A percentile compares a stretch with the other conserved stretches of the same genome.
These are phyloP conservation scores for Hirtodrosophila duncani DNA, from an alignment of 2,888 invertebrate genomes.

Conservation along the genomic window DNA sequence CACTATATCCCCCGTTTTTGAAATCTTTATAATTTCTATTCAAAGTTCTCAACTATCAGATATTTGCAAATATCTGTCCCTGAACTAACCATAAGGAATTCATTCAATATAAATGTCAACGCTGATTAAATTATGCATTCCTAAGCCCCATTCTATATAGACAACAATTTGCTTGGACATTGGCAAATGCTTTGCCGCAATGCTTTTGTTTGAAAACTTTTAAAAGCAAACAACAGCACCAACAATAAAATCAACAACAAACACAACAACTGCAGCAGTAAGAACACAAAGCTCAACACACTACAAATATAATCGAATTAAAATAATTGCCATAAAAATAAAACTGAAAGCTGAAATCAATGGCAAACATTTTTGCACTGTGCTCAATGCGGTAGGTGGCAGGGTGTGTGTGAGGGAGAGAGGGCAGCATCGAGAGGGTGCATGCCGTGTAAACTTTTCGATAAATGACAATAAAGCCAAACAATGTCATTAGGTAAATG, in stretches of 20 bases:
- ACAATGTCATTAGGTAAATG: constrained; percentile 70
- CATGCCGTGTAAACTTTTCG: constrained; percentile 51
- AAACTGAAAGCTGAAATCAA: constrained; percentile 41
- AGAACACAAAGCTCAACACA: constrained; percentile 14
- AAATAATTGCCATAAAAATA: constrained; percentile 55
- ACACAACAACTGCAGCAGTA: too few relatives aligned
- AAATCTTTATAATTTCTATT: too few relatives aligned
- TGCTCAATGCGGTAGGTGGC: constrained; percentile 4
- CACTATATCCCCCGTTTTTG: too few relatives aligned
- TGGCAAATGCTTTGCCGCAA: constrained; percentile 18
- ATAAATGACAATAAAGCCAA: constrained; percentile 70
- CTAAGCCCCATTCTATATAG: not conserved
- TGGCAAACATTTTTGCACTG: constrained; percentile 46
- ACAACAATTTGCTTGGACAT: not conserved
- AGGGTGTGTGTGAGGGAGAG: not conserved
- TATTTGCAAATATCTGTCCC: too few relatives aligned
- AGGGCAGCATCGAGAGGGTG: not conserved
- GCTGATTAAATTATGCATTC: constrained; percentile 38
- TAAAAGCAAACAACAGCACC: constrained; percentile 19
- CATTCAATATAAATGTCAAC: constrained; percentile 25
- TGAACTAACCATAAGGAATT: too few relatives aligned
- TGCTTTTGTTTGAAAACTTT: constrained; percentile 37
- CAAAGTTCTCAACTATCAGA: too few relatives aligned
- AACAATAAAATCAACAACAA: not conserved
- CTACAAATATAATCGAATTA: constrained; percentile 58